Evolutionary conservation across 2,113 vertebrate genomes (phyloP).

Genomic region (Labeo rohita): DNA sequence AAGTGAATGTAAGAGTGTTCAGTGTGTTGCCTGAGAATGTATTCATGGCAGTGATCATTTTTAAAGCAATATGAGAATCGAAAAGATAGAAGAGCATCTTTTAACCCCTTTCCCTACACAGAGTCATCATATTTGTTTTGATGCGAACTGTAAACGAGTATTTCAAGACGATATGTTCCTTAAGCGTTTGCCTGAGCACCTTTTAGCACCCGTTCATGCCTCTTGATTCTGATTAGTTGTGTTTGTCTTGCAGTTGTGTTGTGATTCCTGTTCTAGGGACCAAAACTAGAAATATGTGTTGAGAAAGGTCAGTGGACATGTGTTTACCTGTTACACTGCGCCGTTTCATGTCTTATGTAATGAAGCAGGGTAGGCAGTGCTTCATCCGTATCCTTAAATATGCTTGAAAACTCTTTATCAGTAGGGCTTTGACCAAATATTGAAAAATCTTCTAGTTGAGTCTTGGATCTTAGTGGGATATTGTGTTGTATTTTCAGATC

Average conservation of each 20-base stretch:
- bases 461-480: constrained; percentile 21
- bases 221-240: constrained; percentile 77
- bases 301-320: constrained; percentile 20
- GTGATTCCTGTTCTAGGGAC: constrained; percentile 80
- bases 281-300: constrained; percentile 63
- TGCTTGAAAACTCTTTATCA: constrained; percentile 66
- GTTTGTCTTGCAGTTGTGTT: constrained; percentile 78
- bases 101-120: background rate
- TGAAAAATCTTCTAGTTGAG: constrained; percentile 43
- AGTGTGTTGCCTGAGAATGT: constrained; percentile 80
- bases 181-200: constrained; percentile 42
- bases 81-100: constrained; percentile 73
- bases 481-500: constrained; percentile 56
- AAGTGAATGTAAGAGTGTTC: constrained; percentile 38
- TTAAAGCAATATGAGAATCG: constrained; percentile 86
- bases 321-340: constrained; percentile 62
- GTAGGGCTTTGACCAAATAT: constrained; percentile 68
- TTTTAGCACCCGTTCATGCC: constrained; percentile 71
- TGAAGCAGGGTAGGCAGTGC: constrained; percentile 29
- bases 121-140: constrained; percentile 74
- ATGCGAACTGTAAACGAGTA: constrained; percentile 53
- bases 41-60: constrained; percentile 78
- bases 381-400: constrained; percentile 62
- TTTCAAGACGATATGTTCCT: constrained; percentile 12
- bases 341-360: constrained; percentile 62